Conservation (phyloP, 2,888 invertebrate species). For the Mesochorus sp. region DNA sequence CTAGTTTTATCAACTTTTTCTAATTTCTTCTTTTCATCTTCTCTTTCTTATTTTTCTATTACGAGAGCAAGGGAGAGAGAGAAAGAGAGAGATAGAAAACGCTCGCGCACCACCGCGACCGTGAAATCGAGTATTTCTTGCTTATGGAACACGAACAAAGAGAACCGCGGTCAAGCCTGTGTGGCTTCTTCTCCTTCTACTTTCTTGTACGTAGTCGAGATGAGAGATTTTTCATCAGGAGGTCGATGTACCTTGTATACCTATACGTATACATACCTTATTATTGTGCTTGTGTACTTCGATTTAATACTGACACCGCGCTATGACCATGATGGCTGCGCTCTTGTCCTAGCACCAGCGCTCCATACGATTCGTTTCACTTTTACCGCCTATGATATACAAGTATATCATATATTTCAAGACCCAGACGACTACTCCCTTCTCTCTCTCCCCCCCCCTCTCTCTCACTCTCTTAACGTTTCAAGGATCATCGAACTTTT, state of each 20-base stretch:
- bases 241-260: constrained; percentile 59
- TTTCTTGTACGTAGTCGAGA: constrained; percentile 27
- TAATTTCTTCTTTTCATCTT: background rate
- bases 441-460: background rate
- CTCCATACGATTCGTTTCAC: background rate
- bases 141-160: constrained; percentile 56
- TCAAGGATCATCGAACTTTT: constrained; percentile 52
- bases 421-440: too few relatives aligned
- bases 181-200: constrained; percentile 45
- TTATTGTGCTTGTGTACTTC: constrained; percentile 27
- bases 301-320: constrained; percentile 40
- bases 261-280: constrained; percentile 22
- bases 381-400: too few relatives aligned
- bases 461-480: background rate
- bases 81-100: background rate
- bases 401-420: too few relatives aligned
- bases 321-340: constrained; percentile 40
- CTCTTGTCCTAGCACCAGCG: too few relatives aligned
- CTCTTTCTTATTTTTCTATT: background rate
- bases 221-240: constrained; percentile 58
- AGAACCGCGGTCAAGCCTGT: constrained; percentile 55
- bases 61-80: too few relatives aligned
- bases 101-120: constrained; percentile 52
- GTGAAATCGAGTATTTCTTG: constrained; percentile 63
- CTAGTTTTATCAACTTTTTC: background rate